Evolutionary conservation across 2,797 vertebrate species (phyloP).

Genomic region (Tympanoctomys barrerae): DNA sequence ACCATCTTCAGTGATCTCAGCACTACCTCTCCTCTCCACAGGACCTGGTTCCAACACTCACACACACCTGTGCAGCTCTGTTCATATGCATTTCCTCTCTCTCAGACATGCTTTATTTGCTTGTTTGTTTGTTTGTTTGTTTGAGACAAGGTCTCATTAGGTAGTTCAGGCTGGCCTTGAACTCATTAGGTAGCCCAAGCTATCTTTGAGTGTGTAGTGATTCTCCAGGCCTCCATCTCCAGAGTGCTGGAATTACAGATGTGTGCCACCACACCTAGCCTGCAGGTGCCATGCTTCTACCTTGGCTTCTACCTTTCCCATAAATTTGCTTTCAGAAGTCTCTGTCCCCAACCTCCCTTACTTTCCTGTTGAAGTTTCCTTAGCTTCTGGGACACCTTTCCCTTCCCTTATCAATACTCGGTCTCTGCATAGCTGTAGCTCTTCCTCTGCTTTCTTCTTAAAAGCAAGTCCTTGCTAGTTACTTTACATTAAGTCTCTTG

Average conservation of each 20-base stretch:
- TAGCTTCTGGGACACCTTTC: slow-evolving; percentile 16
- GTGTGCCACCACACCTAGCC: neutral
- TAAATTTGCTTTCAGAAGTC: neutral
- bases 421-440: slow-evolving; percentile 60
- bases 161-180: neutral
- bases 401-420: slow-evolving; percentile 58
- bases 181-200: neutral
- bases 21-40: neutral
- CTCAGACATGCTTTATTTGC: neutral
- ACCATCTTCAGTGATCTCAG: neutral
- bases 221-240: neutral
- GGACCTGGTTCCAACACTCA: neutral
- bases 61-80: neutral
- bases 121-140: neutral
- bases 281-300: neutral
- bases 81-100: neutral
- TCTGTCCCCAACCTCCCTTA: neutral
- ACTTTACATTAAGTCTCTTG: slow-evolving; percentile 73
- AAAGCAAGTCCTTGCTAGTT: slow-evolving; percentile 68
- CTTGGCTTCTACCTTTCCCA: neutral
- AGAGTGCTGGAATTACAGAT: neutral
- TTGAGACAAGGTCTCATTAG: neutral
- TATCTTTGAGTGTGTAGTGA: neutral
- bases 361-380: slow-evolving; percentile 7
- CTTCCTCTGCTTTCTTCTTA: slow-evolving; percentile 67